Percentiles rank a stretch among this genome's conserved stretches.
These are phyloP conservation scores for Aspidiotus rigidus DNA, from an alignment of 2,888 invertebrate species.

Conservation along the genomic window DNA sequence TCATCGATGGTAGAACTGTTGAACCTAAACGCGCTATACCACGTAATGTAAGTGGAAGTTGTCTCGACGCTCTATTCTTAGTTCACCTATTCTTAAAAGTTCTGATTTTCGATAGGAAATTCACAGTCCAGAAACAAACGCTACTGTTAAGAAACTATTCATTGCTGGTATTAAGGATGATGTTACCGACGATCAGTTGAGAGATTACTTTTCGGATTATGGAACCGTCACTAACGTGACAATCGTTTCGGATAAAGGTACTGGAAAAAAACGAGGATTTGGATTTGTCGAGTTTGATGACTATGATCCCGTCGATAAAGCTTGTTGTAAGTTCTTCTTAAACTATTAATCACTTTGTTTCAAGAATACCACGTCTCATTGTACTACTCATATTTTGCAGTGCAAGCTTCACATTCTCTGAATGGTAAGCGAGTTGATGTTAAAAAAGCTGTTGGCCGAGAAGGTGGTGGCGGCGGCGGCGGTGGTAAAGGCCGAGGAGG, in stretches of 20 bases:
- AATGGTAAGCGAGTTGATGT: constrained; percentile 49
- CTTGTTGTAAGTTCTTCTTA: constrained; percentile 42
- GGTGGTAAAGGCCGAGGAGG: constrained; percentile 39
- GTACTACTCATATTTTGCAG: constrained; percentile 38
- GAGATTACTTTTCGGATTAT: constrained; percentile 42
- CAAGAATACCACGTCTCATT: background rate
- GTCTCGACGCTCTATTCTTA: background rate
- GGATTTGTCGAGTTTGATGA: constrained; percentile 52
- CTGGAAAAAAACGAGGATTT: constrained; percentile 50
- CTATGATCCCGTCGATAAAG: constrained; percentile 52
- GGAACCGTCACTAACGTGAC: constrained; percentile 46
- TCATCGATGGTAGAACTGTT: constrained; percentile 51
- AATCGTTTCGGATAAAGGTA: constrained; percentile 48
- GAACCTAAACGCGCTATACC: constrained; percentile 51
- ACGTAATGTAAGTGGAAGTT: constrained; percentile 33
- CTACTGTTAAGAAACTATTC: constrained; percentile 49
- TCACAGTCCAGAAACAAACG: constrained; percentile 47
- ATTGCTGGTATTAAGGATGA: constrained; percentile 51
- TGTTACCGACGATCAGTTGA: constrained; percentile 47
- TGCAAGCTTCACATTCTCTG: constrained; percentile 46
- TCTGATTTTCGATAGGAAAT: constrained; percentile 39
- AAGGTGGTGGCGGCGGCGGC: constrained; percentile 44
- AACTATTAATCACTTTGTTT: constrained; percentile 3
- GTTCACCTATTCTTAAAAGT: background rate
- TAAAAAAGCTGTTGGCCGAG: constrained; percentile 50